Evolutionary conservation across 2,797 vertebrate species (phyloP), one percentile per base, ranked within the genome.

Genomic region (Cyprinella venusta): DNA sequence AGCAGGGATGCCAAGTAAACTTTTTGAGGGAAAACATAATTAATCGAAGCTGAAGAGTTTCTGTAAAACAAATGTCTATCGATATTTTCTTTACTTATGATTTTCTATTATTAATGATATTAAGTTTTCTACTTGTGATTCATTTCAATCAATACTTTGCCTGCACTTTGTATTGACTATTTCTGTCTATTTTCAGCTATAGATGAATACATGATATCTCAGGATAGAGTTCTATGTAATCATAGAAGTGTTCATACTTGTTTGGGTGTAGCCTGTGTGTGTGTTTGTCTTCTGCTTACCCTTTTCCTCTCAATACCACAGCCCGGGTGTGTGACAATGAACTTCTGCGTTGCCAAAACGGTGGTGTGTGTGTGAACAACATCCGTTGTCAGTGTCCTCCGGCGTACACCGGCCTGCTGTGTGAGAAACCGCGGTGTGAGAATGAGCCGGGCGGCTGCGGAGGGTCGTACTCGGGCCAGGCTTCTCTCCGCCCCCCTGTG

Each of bases 301-400:
- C 56, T 90, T 89, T 86, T 82, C 89, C 74, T 88, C 68, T 87
- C 84, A 87, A 84, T 79, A 75, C 90, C 88, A 84, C 96, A 99
- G 98, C 97, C 42, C 97, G 96, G 3, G 96, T 99, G 68, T 99
- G 98, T 13, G 97, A 99, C 95, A 96, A 98, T 1, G 96, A 98
- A 48, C 94, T 99, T 8, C 95, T 95, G 90, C 97, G 96, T 83
- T 99, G 98, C 91, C 97, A 99, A 94, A 99, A 99, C 4, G 98
- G 97, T 13, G 98, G 98, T 0, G 95, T 94, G 0, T 99, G 98
- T 81, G 91, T 97, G 91, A 96, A 96, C 94, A 97, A 97, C 36
- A 85, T 95, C 88, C 95, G 94, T 45, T 99, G 98, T 93, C 94
- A 91, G 91, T 99, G 98, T 87, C 94, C 96, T 0, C 76, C 93